These are phyloP conservation scores for Herminia tarsipennalis DNA, from an alignment of 2,888 invertebrate genomes.

Conservation along the genomic window DNA sequence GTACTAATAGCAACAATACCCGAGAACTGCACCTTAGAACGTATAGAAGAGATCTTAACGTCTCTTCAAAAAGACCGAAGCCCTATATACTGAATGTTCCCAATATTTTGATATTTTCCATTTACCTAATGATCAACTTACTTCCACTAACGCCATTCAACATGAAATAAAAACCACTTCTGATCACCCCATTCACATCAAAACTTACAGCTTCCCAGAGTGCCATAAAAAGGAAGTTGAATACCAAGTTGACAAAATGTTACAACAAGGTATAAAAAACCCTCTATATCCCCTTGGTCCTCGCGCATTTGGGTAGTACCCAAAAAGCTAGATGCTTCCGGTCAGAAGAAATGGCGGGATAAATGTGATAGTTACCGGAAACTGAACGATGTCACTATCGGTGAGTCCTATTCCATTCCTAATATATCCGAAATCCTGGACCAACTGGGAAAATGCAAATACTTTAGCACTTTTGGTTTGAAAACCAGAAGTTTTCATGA, in stretches of 20 bases:
- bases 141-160: constrained; percentile 1
- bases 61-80: background rate
- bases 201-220: constrained; percentile 10
- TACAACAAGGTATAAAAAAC: constrained; percentile 1
- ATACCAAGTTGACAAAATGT: constrained; percentile 7
- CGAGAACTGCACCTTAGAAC: background rate
- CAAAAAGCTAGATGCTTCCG: constrained; percentile 11
- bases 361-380: constrained; percentile 15
- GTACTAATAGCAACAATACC: background rate
- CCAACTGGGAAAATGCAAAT: constrained; percentile 3
- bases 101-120: constrained; percentile 7
- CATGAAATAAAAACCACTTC: constrained; percentile 8
- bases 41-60: background rate
- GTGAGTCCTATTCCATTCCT: constrained; percentile 23
- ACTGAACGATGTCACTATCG: constrained; percentile 26
- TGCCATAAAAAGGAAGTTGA: constrained; percentile 2
- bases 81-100: background rate
- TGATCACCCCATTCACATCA: constrained; percentile 4
- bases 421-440: constrained; percentile 21
- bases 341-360: constrained; percentile 13
- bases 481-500: no score
- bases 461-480: background rate
- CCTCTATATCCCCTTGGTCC: background rate
- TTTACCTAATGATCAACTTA: background rate
- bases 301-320: constrained; percentile 4